Percentiles rank a stretch among this genome's conserved stretches.
phyloP scores from a whole-genome alignment of 2,113 vertebrate genomes.

The Nansenia antarctica region DNA sequence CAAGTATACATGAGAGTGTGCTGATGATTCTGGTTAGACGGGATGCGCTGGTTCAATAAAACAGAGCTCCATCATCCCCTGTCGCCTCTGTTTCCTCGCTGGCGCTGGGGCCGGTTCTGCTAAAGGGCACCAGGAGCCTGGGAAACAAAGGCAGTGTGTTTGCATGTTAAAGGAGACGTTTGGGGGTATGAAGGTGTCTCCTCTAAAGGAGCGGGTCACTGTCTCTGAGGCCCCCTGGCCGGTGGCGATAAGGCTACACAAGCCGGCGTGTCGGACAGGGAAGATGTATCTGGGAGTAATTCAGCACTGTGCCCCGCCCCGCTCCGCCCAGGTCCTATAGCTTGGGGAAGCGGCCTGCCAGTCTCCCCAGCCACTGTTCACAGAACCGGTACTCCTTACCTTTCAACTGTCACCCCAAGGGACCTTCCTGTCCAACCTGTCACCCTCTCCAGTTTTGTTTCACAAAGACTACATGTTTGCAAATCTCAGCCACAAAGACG shows the following conservation, averaged over 20 bases:
- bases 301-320: constrained; percentile 45
- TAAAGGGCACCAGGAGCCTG: constrained; percentile 36
- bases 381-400: constrained; percentile 50
- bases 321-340: constrained; percentile 29
- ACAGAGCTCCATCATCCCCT: constrained; percentile 62
- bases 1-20: no score
- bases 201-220: constrained; percentile 41
- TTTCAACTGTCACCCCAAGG: constrained; percentile 67
- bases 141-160: constrained; percentile 63
- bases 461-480: constrained; percentile 13
- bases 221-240: constrained; percentile 52
- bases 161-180: constrained; percentile 70
- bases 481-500: neutral
- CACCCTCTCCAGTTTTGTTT: neutral
- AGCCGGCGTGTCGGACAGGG: constrained; percentile 57
- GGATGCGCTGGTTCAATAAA: constrained; percentile 45
- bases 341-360: constrained; percentile 63
- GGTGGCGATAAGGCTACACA: constrained; percentile 61
- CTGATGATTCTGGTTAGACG: neutral
- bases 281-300: constrained; percentile 78
- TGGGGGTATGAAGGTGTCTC: constrained; percentile 35
- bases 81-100: constrained; percentile 44
- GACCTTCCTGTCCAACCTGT: constrained; percentile 20
- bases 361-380: constrained; percentile 26
- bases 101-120: constrained; percentile 6